phyloP scores from a whole-genome alignment of 2,113 vertebrate genomes.

The Archocentrus centrarchus region DNA sequence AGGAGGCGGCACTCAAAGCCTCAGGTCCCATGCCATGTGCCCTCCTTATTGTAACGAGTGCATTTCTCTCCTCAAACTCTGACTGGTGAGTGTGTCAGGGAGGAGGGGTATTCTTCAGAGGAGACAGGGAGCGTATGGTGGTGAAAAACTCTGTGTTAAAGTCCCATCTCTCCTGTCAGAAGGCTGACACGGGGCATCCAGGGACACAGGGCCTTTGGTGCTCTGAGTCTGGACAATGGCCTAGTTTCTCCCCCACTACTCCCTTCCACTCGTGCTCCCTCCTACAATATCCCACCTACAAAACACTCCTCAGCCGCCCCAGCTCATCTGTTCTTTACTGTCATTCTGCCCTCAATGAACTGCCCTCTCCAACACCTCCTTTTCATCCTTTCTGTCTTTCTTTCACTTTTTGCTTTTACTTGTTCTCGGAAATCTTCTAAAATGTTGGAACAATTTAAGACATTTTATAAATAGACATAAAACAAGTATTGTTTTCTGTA shows the following conservation, averaged over 20 bases:
- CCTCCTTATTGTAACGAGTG: slow-evolving; percentile 84
- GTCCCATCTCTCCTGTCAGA: slow-evolving; percentile 83
- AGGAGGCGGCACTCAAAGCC: slow-evolving; percentile 77
- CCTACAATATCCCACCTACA: slow-evolving; percentile 72
- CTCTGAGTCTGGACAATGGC: slow-evolving; percentile 82
- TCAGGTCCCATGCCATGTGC: slow-evolving; percentile 82
- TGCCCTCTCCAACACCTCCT: slow-evolving; percentile 32
- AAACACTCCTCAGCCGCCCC: slow-evolving; percentile 70
- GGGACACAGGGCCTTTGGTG: slow-evolving; percentile 78
- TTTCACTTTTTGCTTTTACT: slow-evolving; percentile 14
- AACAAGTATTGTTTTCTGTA: neutral
- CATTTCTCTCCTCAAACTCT: slow-evolving; percentile 82
- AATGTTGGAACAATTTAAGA: neutral
- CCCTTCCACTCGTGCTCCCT: slow-evolving; percentile 5
- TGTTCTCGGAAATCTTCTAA: slow-evolving; percentile 5
- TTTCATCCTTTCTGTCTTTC: slow-evolving; percentile 3
- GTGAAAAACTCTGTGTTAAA: slow-evolving; percentile 77
- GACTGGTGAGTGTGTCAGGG: slow-evolving; percentile 72
- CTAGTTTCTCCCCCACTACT: slow-evolving; percentile 71
- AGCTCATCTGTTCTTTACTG: slow-evolving; percentile 80
- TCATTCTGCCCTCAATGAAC: slow-evolving; percentile 76
- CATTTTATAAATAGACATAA: neutral
- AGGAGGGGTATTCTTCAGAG: slow-evolving; percentile 78
- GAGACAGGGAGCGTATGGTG: slow-evolving; percentile 71
- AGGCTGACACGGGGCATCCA: slow-evolving; percentile 77